Evolutionary conservation across 2,797 vertebrate genomes (phyloP), one percentile per base, ranked within the genome.

Genomic region (Pipistrellus kuhlii): DNA sequence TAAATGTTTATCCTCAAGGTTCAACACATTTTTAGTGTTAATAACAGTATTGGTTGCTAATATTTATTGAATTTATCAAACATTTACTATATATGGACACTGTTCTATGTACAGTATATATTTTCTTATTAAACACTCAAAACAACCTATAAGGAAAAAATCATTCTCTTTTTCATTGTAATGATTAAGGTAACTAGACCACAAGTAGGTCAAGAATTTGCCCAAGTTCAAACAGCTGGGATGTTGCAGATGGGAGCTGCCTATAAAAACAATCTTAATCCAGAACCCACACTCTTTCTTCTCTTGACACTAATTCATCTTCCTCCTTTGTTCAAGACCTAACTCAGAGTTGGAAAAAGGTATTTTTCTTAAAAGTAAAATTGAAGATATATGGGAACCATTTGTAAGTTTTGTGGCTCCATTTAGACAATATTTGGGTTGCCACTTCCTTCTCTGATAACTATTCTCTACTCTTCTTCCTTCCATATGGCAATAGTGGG

Each of bases 21-120:
- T 82, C 32, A 44, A 25, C 1, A 41, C 32, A 76, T 85, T 84
- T 59, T 90, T 44, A 72, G 62, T 38, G 23, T 13, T 81, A 94
- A 48, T 66, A 81, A 71, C 6, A 53, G 4, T 38, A 59, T n/a
- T 6, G 84, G 25, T 59, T 73, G 13, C 46, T 92, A 83, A 69
- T 7, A 64, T 81, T 88, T 85, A 85, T 83, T 21, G 13, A 78
- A 69, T 85, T 86, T 75, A 85, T 83, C 23, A 12, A 78, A n/a
- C 3, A 51, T 62, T 91, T 71, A 76, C 41, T 81, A 38, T 44
- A 4, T 27, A 53, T n/a, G 17, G 59, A 77, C 20, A 78, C 9
- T 59, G 15, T 23, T 46, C 11, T 23, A 68, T 20, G 1, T 30
- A 78, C 9, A 48, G 59, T 35, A 62, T 20, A 0, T 30, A 83